phyloP scores from a whole-genome alignment of 2,113 vertebrate species.

The Semicossyphus pulcher region DNA sequence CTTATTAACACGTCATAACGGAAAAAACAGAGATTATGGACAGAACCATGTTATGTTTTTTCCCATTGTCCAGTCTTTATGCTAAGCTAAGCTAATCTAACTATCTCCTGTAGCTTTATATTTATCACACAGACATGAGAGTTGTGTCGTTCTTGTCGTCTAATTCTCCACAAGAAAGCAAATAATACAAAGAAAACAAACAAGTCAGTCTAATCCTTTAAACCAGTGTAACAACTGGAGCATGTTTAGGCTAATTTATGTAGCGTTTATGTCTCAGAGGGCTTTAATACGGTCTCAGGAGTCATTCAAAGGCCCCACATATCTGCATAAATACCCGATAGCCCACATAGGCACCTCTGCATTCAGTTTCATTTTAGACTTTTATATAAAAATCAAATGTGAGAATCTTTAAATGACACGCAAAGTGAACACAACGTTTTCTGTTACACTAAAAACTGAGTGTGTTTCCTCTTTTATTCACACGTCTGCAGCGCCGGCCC shows the following conservation, averaged over 20 bases:
- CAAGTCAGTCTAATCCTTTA: not conserved
- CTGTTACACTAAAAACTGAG: not conserved
- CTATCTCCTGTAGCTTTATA: not conserved
- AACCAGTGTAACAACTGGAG: not conserved
- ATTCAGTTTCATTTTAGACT: constrained; percentile 9
- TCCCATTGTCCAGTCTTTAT: not conserved
- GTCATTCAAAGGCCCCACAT: no score
- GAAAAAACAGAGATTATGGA: not conserved
- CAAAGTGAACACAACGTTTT: not conserved
- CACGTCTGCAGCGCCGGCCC: constrained; percentile 84
- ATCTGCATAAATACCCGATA: not conserved
- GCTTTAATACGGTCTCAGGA: no score
- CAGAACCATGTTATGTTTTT: not conserved
- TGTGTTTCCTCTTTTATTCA: not conserved
- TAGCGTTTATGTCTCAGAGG: no score
- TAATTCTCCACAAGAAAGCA: no score
- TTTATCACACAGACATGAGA: not conserved
- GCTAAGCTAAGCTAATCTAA: constrained; percentile 15
- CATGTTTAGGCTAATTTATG: no score
- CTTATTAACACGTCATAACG: not conserved
- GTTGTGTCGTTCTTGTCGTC: no score
- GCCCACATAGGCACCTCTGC: not conserved
- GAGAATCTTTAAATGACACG: not conserved
- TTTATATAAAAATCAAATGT: not conserved
- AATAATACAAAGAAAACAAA: no score